These are phyloP conservation scores for Andrena minutula DNA, from an alignment of 2,888 invertebrate species.

Conservation along the genomic window DNA sequence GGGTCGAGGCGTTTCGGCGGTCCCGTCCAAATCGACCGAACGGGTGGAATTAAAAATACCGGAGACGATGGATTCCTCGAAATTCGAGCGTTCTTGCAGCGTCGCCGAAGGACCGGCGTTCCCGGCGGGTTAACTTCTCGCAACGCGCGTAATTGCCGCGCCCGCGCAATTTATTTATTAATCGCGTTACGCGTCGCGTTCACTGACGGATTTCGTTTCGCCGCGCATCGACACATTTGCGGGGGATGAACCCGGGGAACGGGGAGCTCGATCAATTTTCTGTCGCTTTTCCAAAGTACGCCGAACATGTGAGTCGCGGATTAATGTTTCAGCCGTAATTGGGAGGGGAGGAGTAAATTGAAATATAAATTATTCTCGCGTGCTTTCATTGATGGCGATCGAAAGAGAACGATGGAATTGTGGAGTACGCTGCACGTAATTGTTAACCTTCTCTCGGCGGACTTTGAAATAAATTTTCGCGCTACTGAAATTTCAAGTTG, in stretches of 20 bases:
- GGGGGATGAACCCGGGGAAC: neutral
- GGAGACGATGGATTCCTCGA: slow-evolving; percentile 4
- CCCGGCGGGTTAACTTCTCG: neutral
- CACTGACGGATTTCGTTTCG: neutral
- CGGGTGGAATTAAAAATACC: slow-evolving; percentile 17
- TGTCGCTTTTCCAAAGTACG: no score
- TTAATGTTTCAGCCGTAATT: neutral
- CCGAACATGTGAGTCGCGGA: neutral
- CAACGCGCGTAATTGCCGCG: slow-evolving; percentile 1
- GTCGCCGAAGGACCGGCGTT: neutral
- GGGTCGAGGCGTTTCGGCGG: neutral
- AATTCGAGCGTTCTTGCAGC: neutral
- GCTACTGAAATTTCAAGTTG: no score
- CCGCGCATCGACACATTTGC: slow-evolving; percentile 4
- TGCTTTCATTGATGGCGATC: neutral
- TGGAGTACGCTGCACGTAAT: no score
- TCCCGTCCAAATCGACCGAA: neutral
- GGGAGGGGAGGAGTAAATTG: neutral
- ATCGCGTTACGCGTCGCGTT: slow-evolving; percentile 9
- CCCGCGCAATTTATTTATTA: slow-evolving; percentile 13
- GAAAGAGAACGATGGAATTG: no score
- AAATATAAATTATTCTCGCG: neutral
- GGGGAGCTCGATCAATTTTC: neutral
- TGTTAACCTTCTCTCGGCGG: neutral
- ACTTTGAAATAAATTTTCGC: neutral